Percentiles rank a stretch among this genome's conserved stretches.
These are phyloP conservation scores for Eumerus sabulonum DNA, from an alignment of 2,888 invertebrate species.

Conservation along the genomic window DNA sequence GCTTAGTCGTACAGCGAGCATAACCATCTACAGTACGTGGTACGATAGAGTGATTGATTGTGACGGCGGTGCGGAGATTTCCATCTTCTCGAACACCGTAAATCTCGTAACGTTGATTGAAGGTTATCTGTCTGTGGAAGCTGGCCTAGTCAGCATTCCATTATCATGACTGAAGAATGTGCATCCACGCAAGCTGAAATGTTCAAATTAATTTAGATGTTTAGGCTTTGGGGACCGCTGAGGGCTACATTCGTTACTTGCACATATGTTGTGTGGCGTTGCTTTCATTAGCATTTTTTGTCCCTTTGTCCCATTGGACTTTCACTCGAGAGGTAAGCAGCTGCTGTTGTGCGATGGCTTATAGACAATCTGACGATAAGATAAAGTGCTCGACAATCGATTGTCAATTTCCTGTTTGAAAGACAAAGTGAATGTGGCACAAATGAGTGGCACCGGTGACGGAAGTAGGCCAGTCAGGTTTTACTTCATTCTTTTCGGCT, in stretches of 20 bases:
- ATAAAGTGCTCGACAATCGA: conserved; percentile 33
- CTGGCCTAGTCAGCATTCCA: conserved; percentile 45
- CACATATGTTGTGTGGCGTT: conserved; percentile 45
- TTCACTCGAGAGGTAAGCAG: conserved; percentile 37
- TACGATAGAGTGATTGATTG: conserved; percentile 65
- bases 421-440: conserved; percentile 31
- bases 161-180: conserved; percentile 42
- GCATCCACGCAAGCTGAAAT: conserved; percentile 42
- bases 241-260: conserved; percentile 17
- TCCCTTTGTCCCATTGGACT: conserved; percentile 38
- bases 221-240: conserved; percentile 8
- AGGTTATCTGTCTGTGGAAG: conserved; percentile 51
- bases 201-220: conserved; percentile 61
- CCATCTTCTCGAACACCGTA: conserved; percentile 44
- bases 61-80: conserved; percentile 61
- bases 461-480: conserved; percentile 25
- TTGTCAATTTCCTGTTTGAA: conserved; percentile 43
- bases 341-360: conserved; percentile 16
- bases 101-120: conserved; percentile 57
- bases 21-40: conserved; percentile 54
- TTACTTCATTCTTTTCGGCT: background rate
- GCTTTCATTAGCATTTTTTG: conserved; percentile 52
- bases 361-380: conserved; percentile 38
- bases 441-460: conserved; percentile 18
- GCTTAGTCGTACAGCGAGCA: conserved; percentile 32